A percentile compares a stretch with the other conserved stretches of the same genome.
These are phyloP conservation scores for Parus major DNA, from an alignment of 2,113 vertebrate genomes.

Conservation along the genomic window DNA sequence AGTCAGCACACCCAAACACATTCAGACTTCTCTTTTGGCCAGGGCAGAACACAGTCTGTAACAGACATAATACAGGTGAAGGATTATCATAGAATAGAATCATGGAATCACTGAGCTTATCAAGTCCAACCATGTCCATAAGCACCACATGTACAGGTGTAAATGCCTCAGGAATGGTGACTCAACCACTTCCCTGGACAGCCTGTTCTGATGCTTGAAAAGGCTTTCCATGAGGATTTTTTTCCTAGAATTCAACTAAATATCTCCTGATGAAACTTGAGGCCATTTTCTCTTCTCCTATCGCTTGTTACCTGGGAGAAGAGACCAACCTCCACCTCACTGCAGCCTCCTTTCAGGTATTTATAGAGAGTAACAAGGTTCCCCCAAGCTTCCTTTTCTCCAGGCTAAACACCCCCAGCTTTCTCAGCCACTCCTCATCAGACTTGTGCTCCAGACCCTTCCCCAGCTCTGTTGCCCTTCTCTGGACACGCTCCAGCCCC, in stretches of 20 bases:
- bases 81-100: neutral
- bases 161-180: neutral
- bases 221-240: neutral
- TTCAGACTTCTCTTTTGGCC: neutral
- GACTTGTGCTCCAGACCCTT: neutral
- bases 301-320: neutral
- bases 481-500: accelerated
- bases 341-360: neutral
- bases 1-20: neutral
- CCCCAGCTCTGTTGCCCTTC: accelerated
- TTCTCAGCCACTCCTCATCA: accelerated
- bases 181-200: neutral
- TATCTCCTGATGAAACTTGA: neutral
- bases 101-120: accelerated
- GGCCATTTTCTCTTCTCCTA: neutral
- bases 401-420: accelerated
- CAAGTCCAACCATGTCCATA: accelerated
- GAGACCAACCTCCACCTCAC: accelerated
- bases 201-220: neutral
- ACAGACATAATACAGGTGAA: neutral
- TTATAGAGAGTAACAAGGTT: accelerated
- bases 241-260: neutral
- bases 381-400: neutral
- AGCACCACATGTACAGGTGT: neutral
- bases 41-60: neutral